Evolutionary conservation across 1,140 invertebrate genomes (phyloP), one percentile per base, ranked within the genome.

Genomic region (Goniozus legneri): DNA sequence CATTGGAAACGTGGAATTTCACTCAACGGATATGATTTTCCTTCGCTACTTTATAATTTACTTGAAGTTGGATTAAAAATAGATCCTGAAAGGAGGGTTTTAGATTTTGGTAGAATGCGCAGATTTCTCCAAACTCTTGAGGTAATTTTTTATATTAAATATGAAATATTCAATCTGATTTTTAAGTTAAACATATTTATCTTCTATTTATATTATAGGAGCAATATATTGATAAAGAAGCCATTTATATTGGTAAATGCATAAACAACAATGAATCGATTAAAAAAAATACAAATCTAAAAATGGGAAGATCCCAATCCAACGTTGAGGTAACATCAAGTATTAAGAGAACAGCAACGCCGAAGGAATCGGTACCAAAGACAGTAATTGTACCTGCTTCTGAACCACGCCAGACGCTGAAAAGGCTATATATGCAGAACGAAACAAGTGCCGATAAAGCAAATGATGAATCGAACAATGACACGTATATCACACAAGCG

Each of bases 71-170:
- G 64, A 43, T 43, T 71, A 1, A 55, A 64, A 41, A 12, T 65
- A 15, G 60, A 69, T 18, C 36, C 47, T 7, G 35, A 41, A 3
- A 69, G 62, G 42, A 59, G 67, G 43, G 64, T 56, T 3, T 21
- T 69, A 3, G 60, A 65, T 22, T 68, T 71, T 62, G 59, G 58
- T 10, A 60, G 57, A 37, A 64, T 67, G 47, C 53, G 57, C 22
- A 55, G 56, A 47, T 62, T 58, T 35, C 52, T 71, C 33, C 62
- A 65, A 19, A 55, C 55, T 24, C 46, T 71, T 3, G 60, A 69
- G 48, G 62, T 64, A 39, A 7, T 43, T 43, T 34, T 44, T 14
- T 36, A 43, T 50, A 43, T 34, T 35, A n/a, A 14, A n/a, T 27
- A 27, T 27, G 24, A 27, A 4, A 6, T 4, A 27, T 27, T 27